phyloP scores from a whole-genome alignment of 30 jellyfish, hydroid and myxozoan species.

The Haliclystus octoradiatus region DNA sequence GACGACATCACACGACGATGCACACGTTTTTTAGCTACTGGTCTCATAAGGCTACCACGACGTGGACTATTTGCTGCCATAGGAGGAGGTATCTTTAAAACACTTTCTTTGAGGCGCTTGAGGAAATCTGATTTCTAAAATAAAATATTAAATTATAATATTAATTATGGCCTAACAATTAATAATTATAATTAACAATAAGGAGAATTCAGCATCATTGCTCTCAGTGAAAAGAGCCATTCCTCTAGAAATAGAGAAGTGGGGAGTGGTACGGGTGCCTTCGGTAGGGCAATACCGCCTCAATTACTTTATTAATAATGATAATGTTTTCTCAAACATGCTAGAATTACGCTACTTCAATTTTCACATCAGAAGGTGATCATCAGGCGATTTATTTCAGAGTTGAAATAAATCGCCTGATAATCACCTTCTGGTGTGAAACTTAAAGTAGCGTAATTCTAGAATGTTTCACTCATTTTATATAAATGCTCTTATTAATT shows the following conservation, averaged over 20 bases:
- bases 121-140: slow-evolving; percentile 52
- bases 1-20: slow-evolving; percentile 78
- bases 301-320: neutral
- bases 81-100: slow-evolving; percentile 37
- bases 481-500: no score
- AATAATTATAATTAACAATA: no score
- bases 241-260: no score
- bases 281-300: neutral
- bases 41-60: slow-evolving; percentile 11
- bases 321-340: neutral
- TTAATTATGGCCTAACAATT: neutral
- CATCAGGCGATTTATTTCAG: neutral
- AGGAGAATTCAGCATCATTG: no score
- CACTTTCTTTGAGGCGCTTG: slow-evolving; percentile 50
- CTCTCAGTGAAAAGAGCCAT: no score
- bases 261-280: no score
- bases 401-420: neutral
- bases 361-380: no score
- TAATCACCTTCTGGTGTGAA: no score
- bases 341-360: no score
- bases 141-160: neutral
- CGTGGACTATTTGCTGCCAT: slow-evolving; percentile 26
- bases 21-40: slow-evolving; percentile 20
- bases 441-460: no score
- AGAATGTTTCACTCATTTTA: no score